Evolutionary conservation across 2,888 invertebrate genomes (phyloP).

Genomic region (Synergus japonicus): DNA sequence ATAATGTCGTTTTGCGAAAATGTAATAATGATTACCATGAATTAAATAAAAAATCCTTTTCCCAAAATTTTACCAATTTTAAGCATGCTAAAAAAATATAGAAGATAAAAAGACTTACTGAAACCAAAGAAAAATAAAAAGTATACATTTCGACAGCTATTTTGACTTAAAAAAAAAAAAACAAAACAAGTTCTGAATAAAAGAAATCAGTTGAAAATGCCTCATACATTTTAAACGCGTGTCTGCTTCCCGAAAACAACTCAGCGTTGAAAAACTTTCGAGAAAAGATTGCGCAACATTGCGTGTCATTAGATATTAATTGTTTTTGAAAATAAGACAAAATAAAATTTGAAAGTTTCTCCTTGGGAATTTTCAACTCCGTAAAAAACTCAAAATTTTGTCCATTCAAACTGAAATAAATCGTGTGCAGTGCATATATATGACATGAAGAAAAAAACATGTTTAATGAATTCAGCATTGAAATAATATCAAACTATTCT

Average conservation of each 20-base stretch:
- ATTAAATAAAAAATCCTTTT: slow-evolving; percentile 28
- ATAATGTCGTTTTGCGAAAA: slow-evolving; percentile 37
- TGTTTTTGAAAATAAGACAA: background rate
- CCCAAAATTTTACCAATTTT: background rate
- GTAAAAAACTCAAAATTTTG: slow-evolving; percentile 37
- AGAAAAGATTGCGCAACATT: background rate
- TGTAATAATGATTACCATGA: slow-evolving; percentile 50
- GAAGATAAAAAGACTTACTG: background rate
- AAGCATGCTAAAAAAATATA: background rate
- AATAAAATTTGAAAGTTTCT: slow-evolving; percentile 47
- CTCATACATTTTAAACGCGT: background rate
- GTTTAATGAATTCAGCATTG: slow-evolving; percentile 61
- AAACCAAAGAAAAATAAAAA: background rate
- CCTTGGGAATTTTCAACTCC: background rate
- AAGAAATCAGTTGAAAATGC: background rate
- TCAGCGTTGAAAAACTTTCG: background rate
- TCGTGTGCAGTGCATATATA: slow-evolving; percentile 39
- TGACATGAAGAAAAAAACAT: slow-evolving; percentile 61
- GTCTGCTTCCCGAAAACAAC: background rate
- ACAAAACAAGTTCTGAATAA: background rate
- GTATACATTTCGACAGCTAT: background rate
- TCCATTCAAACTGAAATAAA: slow-evolving; percentile 58
- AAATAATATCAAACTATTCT: slow-evolving; percentile 60
- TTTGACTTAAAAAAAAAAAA: background rate
- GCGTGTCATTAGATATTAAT: background rate